phyloP scores from a whole-genome alignment of 2,113 vertebrate genomes.

The Corythornis cristatus region DNA sequence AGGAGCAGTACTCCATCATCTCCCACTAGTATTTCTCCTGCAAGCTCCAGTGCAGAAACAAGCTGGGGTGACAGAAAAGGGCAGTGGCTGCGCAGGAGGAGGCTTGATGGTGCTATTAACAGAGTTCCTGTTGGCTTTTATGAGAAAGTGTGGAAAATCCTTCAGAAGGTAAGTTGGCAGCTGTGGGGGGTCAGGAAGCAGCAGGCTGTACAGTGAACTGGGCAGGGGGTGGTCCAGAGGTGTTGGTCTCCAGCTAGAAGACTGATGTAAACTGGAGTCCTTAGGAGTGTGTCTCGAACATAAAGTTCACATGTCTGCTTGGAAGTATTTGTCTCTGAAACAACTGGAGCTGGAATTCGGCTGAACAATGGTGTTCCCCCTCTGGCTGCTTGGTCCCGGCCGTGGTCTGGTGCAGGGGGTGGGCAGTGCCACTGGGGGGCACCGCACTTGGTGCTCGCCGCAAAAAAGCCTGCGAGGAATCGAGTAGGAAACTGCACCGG shows the following conservation, averaged over 20 bases:
- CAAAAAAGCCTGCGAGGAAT: neutral
- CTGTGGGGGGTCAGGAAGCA: neutral
- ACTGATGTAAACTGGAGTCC: neutral
- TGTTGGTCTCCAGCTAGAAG: neutral
- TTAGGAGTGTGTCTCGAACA: neutral
- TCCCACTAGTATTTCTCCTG: conserved; percentile 85
- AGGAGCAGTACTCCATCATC: conserved; percentile 91
- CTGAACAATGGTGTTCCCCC: neutral
- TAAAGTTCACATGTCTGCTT: neutral
- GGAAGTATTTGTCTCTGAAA: neutral
- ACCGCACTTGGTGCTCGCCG: too few relatives aligned
- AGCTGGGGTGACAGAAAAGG: conserved; percentile 92
- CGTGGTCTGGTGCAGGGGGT: neutral
- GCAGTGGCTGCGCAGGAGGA: conserved; percentile 94
- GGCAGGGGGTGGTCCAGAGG: neutral
- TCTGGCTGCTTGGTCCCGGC: rapidly evolving
- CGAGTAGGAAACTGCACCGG: neutral
- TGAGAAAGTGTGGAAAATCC: conserved; percentile 96
- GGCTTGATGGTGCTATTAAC: conserved; percentile 96
- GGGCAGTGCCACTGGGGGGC: neutral
- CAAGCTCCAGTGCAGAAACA: conserved; percentile 73
- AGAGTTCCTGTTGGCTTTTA: conserved; percentile 97
- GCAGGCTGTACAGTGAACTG: rapidly evolving
- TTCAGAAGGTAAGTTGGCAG: conserved; percentile 85
- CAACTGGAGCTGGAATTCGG: rapidly evolving